Base-by-base conservation (phyloP, 2,113 vertebrate species). In the Neotoma lepida region DNA sequence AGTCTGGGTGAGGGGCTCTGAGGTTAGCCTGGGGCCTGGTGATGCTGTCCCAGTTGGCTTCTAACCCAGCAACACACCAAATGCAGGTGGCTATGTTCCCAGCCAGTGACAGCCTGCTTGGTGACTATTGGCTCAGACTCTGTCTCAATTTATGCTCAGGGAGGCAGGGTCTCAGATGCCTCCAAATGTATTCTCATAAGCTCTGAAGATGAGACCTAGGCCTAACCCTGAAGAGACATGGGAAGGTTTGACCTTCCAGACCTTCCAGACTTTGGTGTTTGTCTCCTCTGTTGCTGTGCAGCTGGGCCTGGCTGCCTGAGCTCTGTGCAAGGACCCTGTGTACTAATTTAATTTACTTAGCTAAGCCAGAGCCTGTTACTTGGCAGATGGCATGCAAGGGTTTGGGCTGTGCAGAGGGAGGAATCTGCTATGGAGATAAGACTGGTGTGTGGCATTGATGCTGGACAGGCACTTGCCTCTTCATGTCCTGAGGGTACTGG, bases 1-100 rank as follows among this genome's bases (percentile, higher is more conserved):
- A 96, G 87, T 91, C 95, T 74, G 96, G 98, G 99, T 99, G 89
- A 93, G 96, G 4, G 35, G 35, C 35, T 35, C 6, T 1, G 26
- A 41, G 13, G 18, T 14, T 18, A 3, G 56, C 74, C 44, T 17
- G 1, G 35, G 70, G 30, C 28, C 18, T 44, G 15, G 8, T 17
- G 17, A 24, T 30, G 10, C 4, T n/a, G 10, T 63, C 49, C 28
- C 22, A 9, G 9, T 39, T 46, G 3, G 49, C 28, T 54, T 6
- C 39, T 6, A 14, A 18, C 10, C n/a, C 0, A 4, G 44, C 9
- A 1, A 9, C 61, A 20, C 2, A 0, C 30, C 17, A 39, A 35
- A 18, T 3, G 30, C 41, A 26, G 58, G 51, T 24, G 64, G 66
- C 68, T 4, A 0, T 61, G 54, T 51, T 22, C 26, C 76, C 58